phyloP scores from a whole-genome alignment of 2,888 invertebrate genomes.

The Troglohyphantes excavatus region DNA sequence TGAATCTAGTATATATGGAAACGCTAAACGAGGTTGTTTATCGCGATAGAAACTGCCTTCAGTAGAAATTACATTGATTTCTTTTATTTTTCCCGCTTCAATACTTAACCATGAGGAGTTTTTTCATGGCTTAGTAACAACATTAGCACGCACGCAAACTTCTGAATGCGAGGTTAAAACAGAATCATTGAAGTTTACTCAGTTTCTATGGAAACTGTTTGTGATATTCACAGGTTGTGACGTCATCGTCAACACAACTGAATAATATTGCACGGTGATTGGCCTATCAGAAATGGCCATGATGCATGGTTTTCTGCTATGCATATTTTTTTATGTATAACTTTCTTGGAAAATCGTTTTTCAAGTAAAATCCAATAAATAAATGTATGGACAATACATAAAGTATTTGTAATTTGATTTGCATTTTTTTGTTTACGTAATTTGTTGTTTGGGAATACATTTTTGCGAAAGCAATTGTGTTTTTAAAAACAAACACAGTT shows the following conservation, averaged over 20 bases:
- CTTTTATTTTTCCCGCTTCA: conserved; percentile 37
- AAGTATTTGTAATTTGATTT: too few relatives aligned
- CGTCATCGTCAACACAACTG: conserved; percentile 49
- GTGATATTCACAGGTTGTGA: conserved; percentile 30
- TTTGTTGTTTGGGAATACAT: too few relatives aligned
- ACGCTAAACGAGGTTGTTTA: conserved; percentile 33
- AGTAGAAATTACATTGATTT: conserved; percentile 58
- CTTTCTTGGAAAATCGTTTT: not conserved
- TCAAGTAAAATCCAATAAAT: not conserved
- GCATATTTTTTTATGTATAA: not conserved
- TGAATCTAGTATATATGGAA: conserved; percentile 35
- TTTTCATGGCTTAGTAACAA: conserved; percentile 41
- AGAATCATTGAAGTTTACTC: conserved; percentile 37
- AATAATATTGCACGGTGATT: conserved; percentile 18
- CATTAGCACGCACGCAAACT: conserved; percentile 53
- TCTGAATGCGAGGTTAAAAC: conserved; percentile 47
- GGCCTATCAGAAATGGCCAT: not conserved
- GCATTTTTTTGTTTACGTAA: too few relatives aligned
- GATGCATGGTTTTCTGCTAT: not conserved
- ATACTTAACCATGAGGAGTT: conserved; percentile 34
- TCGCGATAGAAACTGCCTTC: conserved; percentile 41
- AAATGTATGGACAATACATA: too few relatives aligned
- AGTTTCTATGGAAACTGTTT: conserved; percentile 69
- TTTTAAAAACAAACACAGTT: too few relatives aligned
- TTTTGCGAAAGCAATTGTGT: too few relatives aligned